phyloP scores from a whole-genome alignment of 2,113 vertebrate genomes.

The Pedionomus torquatus region DNA sequence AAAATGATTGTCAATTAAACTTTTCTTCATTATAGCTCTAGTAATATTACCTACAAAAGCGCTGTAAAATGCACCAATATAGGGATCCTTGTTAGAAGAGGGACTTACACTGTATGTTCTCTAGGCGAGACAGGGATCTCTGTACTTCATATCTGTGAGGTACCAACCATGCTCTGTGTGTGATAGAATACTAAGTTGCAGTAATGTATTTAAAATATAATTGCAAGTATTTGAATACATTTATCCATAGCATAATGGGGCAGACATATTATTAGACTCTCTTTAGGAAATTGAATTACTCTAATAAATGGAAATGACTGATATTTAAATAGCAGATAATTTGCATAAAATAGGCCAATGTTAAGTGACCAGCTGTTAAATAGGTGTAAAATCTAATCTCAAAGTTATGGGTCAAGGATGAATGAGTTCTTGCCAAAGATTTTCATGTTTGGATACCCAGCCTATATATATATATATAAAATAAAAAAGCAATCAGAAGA shows the following conservation, averaged over 20 bases:
- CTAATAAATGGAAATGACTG: slow-evolving; percentile 37
- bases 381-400: slow-evolving; percentile 2
- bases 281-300: slow-evolving; percentile 38
- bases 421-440: background rate
- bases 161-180: background rate
- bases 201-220: slow-evolving; percentile 30
- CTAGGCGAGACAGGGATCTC: background rate
- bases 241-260: slow-evolving; percentile 6
- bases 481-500: background rate
- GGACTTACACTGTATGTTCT: background rate
- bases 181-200: background rate
- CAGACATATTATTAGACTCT: slow-evolving; percentile 32
- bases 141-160: background rate
- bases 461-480: no score
- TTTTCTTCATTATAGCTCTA: background rate
- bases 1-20: background rate
- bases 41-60: background rate
- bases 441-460: background rate
- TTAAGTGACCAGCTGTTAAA: slow-evolving; percentile 2
- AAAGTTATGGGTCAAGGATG: background rate
- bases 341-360: slow-evolving; percentile 18
- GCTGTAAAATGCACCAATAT: background rate
- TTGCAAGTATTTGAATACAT: background rate
- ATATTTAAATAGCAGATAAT: slow-evolving; percentile 18
- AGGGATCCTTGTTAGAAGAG: background rate